These are phyloP conservation scores for Spondyliosoma cantharus DNA, from an alignment of 2,797 vertebrate species.

Conservation along the genomic window DNA sequence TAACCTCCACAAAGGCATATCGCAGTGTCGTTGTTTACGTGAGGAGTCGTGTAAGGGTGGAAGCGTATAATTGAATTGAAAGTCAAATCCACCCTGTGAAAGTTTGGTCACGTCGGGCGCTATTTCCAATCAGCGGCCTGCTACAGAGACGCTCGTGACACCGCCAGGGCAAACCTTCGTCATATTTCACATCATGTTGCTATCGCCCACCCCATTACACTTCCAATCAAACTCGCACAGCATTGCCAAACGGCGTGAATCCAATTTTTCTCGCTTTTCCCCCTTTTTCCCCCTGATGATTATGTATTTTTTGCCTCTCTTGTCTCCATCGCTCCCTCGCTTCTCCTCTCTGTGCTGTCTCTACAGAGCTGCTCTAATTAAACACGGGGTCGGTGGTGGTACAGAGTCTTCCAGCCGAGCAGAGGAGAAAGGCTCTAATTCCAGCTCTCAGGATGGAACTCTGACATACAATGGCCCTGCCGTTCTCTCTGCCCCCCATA, in stretches of 20 bases:
- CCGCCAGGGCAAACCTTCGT: conserved; percentile 41
- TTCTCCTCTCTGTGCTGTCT: conserved; percentile 45
- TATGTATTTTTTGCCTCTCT: conserved; percentile 38
- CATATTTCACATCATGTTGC: conserved; percentile 60
- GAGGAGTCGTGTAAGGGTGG: conserved; percentile 41
- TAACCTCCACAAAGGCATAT: conserved; percentile 62
- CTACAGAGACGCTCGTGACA: conserved; percentile 35
- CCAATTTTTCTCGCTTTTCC: conserved; percentile 23
- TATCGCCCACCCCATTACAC: conserved; percentile 57
- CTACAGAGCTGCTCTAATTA: conserved; percentile 78
- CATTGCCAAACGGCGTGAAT: conserved; percentile 53
- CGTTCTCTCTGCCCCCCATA: conserved; percentile 75
- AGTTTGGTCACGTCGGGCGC: conserved; percentile 21
- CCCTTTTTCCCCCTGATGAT: conserved; percentile 12
- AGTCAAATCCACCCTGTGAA: conserved; percentile 34
- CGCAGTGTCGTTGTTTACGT: conserved; percentile 13
- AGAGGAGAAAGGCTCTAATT: conserved; percentile 88
- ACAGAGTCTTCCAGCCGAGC: conserved; percentile 80
- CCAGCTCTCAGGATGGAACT: conserved; percentile 81
- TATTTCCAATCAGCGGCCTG: conserved; percentile 47
- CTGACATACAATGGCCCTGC: conserved; percentile 82
- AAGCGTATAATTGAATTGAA: conserved; percentile 47
- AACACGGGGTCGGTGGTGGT: conserved; percentile 78
- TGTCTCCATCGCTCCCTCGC: conserved; percentile 37
- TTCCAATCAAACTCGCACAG: conserved; percentile 79